Conservation (phyloP, 2,113 vertebrate species). For the Nothocercus nigrocapillus region DNA sequence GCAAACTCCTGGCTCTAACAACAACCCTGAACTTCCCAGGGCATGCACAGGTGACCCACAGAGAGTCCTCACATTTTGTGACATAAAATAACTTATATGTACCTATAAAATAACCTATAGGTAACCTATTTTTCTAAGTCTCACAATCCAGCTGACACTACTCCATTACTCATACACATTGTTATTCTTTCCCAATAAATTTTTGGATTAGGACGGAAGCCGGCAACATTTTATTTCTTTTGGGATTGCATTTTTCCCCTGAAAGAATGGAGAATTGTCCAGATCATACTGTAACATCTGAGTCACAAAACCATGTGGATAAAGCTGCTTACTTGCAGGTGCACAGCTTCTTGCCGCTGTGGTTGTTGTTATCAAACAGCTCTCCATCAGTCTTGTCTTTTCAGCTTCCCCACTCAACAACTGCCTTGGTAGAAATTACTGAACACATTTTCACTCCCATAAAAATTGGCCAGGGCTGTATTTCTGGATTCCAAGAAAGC, state of each 20-base stretch:
- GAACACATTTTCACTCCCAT: slow-evolving; percentile 79
- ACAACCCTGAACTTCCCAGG: neutral
- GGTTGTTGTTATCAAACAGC: slow-evolving; percentile 58
- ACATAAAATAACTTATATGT: neutral
- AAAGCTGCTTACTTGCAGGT: slow-evolving; percentile 39
- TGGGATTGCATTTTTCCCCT: neutral
- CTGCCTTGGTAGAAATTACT: slow-evolving; percentile 80
- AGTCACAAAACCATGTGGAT: slow-evolving; percentile 32
- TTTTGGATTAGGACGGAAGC: neutral
- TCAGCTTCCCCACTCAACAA: slow-evolving; percentile 61
- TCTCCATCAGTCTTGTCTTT: slow-evolving; percentile 65
- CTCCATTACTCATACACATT: neutral
- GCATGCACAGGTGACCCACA: fast-evolving
- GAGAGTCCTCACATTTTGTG: neutral
- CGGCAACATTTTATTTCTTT: neutral
- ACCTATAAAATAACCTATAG: neutral
- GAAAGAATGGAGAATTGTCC: neutral
- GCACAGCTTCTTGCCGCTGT: slow-evolving; percentile 33
- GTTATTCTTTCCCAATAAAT: neutral
- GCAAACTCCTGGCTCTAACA: neutral
- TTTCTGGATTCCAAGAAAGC: slow-evolving; percentile 80
- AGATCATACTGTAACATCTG: neutral
- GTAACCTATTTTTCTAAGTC: neutral
- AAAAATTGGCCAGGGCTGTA: slow-evolving; percentile 76
- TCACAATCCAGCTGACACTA: neutral